phyloP scores from a whole-genome alignment of 2,797 vertebrate genomes.

The Astyanax mexicanus region DNA sequence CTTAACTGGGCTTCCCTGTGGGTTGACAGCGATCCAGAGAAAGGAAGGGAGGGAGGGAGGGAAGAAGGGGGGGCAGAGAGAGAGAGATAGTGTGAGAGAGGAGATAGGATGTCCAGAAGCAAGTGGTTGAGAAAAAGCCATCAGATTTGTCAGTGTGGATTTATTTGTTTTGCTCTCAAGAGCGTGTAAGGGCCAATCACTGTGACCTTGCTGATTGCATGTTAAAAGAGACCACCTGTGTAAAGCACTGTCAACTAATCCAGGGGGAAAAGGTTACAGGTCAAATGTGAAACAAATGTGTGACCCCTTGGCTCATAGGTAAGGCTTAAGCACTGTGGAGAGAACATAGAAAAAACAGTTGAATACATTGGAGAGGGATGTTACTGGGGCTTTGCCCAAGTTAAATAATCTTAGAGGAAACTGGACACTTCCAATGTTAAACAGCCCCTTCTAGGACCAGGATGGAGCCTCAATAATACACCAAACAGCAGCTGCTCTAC shows the following conservation, averaged over 20 bases:
- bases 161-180: conserved; percentile 14
- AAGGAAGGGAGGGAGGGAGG: not conserved
- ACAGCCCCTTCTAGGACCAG: conserved; percentile 1
- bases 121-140: not conserved
- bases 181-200: not conserved
- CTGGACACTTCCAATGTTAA: conserved; percentile 19
- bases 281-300: conserved; percentile 21
- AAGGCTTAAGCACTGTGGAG: not conserved
- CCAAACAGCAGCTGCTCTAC: not conserved
- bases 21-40: conserved; percentile 51
- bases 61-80: conserved; percentile 19
- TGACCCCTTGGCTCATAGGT: not conserved
- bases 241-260: not conserved
- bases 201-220: conserved; percentile 15
- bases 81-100: not conserved
- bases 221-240: conserved; percentile 7
- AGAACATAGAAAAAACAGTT: not conserved
- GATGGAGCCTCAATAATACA: not conserved
- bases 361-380: not conserved
- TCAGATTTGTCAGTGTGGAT: conserved; percentile 17
- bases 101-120: not conserved
- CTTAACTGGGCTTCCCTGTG: conserved; percentile 54
- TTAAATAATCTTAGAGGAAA: conserved; percentile 31
- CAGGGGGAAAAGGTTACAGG: conserved; percentile 16
- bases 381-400: conserved; percentile 21